These are phyloP conservation scores for Eulithis testata DNA, from an alignment of 2,888 invertebrate species.

Conservation along the genomic window DNA sequence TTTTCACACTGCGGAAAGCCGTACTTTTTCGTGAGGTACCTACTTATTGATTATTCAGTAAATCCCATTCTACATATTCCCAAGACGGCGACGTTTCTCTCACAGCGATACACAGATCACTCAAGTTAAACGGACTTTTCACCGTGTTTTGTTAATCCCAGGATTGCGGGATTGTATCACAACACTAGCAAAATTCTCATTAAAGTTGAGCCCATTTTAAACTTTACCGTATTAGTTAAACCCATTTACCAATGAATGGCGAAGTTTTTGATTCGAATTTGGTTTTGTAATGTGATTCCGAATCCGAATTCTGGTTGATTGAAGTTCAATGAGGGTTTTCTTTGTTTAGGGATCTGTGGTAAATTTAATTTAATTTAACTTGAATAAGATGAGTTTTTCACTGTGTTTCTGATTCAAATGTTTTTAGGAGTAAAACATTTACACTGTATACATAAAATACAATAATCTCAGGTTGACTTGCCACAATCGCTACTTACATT, in stretches of 20 bases:
- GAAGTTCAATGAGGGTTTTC: conserved; percentile 14
- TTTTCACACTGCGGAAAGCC: too few relatives aligned
- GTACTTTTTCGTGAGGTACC: too few relatives aligned
- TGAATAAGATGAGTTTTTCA: neutral
- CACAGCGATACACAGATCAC: too few relatives aligned
- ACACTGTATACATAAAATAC: too few relatives aligned
- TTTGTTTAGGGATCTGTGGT: conserved; percentile 11
- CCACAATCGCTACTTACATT: too few relatives aligned
- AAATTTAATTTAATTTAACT: conserved; percentile 1
- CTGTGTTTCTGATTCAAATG: neutral
- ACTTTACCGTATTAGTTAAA: conserved; percentile 45
- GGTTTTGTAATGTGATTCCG: conserved; percentile 18
- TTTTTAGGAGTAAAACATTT: too few relatives aligned
- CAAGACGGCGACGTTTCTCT: too few relatives aligned
- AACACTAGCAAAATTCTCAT: conserved; percentile 47
- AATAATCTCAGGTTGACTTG: too few relatives aligned
- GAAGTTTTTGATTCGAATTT: conserved; percentile 19
- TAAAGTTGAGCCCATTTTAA: conserved; percentile 48
- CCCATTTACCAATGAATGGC: conserved; percentile 24
- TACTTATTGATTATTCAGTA: too few relatives aligned
- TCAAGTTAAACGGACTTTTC: too few relatives aligned
- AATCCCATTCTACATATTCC: too few relatives aligned
- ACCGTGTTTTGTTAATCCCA: neutral
- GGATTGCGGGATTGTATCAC: conserved; percentile 32
- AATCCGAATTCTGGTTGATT: conserved; percentile 20